Evolutionary conservation across 2,113 vertebrate genomes (phyloP).

Genomic region (Coptodon bakossiorum): DNA sequence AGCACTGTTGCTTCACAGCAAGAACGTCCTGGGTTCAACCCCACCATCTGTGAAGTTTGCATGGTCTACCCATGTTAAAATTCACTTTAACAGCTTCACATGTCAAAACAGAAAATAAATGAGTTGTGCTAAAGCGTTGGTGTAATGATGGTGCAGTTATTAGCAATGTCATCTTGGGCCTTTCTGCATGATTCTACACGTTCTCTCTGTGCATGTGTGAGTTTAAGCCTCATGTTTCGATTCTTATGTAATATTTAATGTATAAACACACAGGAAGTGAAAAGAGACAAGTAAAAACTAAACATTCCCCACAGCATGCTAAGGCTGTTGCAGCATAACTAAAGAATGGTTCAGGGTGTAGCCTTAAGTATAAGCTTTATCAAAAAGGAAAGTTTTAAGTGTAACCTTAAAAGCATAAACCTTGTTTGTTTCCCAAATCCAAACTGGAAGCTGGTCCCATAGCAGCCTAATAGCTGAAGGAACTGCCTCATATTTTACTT

Average conservation of each 20-base stretch:
- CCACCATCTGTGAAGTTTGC: neutral
- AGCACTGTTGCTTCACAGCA: neutral
- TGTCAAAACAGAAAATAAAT: too few relatives aligned
- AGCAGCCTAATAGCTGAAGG: neutral
- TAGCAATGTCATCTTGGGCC: neutral
- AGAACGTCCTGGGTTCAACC: neutral
- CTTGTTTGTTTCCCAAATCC: neutral
- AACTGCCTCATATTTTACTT: neutral
- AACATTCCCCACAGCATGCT: neutral
- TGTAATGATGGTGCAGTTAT: neutral
- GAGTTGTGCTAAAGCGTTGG: too few relatives aligned
- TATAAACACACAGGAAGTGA: neutral
- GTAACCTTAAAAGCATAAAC: neutral
- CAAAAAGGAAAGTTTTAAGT: neutral
- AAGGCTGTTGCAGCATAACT: neutral
- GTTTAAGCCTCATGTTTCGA: neutral
- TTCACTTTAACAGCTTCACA: neutral
- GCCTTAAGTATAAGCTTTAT: neutral
- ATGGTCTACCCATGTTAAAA: neutral
- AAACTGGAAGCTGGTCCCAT: neutral
- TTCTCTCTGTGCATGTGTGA: neutral
- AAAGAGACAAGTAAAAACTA: neutral
- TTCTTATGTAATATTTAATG: neutral
- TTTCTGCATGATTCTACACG: fast-evolving
- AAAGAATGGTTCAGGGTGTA: neutral